A percentile compares a stretch with the other conserved stretches of the same genome.
phyloP scores from a whole-genome alignment of 2,888 invertebrate genomes.

The Micropterix aruncella region DNA sequence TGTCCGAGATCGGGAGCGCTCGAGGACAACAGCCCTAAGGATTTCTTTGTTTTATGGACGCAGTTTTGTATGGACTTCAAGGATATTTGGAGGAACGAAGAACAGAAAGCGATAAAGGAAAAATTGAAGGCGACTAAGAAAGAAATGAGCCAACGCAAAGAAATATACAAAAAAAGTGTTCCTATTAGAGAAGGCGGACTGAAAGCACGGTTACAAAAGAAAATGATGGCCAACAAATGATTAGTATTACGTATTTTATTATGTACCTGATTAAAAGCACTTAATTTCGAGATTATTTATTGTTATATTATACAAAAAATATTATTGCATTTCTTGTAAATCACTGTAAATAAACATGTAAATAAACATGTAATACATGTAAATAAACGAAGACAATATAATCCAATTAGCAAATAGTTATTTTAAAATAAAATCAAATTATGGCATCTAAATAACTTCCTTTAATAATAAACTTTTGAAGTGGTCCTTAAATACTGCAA shows the following conservation, averaged over 20 bases:
- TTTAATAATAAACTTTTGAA: too few relatives aligned
- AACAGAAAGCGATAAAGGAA: constrained; percentile 69
- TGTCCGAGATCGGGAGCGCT: constrained; percentile 62
- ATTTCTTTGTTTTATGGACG: constrained; percentile 83
- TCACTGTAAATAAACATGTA: too few relatives aligned
- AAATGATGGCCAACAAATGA: constrained; percentile 5
- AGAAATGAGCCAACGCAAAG: constrained; percentile 39
- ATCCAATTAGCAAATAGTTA: too few relatives aligned
- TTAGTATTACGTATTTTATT: constrained; percentile 1
- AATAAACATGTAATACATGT: too few relatives aligned
- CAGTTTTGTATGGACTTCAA: constrained; percentile 89
- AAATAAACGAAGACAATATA: too few relatives aligned
- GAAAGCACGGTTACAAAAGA: constrained; percentile 46
- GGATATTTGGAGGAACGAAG: constrained; percentile 89
- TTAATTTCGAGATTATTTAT: constrained; percentile 2
- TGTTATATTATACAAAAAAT: not conserved
- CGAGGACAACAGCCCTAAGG: constrained; percentile 66
- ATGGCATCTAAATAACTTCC: too few relatives aligned
- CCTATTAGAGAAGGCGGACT: constrained; percentile 50
- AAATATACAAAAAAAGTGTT: too few relatives aligned
- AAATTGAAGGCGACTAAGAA: constrained; percentile 56
- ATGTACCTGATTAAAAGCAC: not conserved
- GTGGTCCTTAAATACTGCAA: too few relatives aligned
- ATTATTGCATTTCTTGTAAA: not conserved
- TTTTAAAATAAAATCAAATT: too few relatives aligned